A percentile compares a stretch with the other conserved stretches of the same genome.
These are phyloP conservation scores for Polypedilum pembai DNA, from an alignment of 1,140 invertebrate genomes.

Conservation along the genomic window DNA sequence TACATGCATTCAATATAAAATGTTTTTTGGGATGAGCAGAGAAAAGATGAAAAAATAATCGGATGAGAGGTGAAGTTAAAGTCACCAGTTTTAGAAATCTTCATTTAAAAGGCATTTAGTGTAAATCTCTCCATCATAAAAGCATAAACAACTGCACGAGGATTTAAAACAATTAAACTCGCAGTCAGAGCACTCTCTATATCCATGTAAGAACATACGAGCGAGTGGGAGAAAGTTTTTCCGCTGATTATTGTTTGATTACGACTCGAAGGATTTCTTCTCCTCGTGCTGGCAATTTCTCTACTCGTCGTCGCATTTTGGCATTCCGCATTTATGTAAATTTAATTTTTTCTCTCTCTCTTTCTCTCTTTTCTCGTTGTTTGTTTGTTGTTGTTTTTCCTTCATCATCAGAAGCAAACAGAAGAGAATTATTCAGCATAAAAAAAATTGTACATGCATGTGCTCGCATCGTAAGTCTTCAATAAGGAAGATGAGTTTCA, in stretches of 20 bases:
- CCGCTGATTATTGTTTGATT: slow-evolving; percentile 1
- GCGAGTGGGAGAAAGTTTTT: neutral
- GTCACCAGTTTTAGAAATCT: neutral
- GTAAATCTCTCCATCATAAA: neutral
- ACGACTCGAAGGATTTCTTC: neutral
- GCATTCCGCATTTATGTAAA: neutral
- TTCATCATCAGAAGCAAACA: no score
- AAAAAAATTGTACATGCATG: no score
- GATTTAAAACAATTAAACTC: slow-evolving; percentile 13
- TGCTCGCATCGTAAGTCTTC: no score
- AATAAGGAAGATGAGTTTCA: no score
- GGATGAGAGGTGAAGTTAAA: no score
- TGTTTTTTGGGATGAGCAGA: no score
- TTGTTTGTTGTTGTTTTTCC: no score
- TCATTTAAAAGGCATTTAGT: neutral
- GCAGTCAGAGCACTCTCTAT: neutral
- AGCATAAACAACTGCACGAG: neutral
- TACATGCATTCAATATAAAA: no score
- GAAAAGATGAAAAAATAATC: no score
- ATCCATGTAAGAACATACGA: neutral
- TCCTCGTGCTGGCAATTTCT: neutral
- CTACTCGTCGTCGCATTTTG: neutral
- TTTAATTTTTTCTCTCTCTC: neutral
- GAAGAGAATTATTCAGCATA: no score
- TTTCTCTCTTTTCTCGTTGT: no score